Evolutionary conservation across 2,113 vertebrate species (phyloP).

Genomic region (Sebastes fasciatus): DNA sequence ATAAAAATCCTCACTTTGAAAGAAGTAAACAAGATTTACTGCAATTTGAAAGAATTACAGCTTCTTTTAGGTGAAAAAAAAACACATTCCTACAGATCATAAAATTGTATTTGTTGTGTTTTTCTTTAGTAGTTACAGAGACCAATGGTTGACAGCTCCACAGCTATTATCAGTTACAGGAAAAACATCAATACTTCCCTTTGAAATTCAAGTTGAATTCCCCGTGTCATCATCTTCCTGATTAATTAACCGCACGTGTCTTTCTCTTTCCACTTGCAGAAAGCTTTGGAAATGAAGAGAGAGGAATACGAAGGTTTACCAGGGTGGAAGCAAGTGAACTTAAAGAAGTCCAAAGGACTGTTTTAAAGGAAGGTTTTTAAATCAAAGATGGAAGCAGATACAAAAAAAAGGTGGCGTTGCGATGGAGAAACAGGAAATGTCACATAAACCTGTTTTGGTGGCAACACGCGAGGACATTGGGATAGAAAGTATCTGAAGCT

Average conservation of each 20-base stretch:
- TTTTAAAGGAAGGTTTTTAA: conserved; percentile 83
- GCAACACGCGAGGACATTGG: neutral
- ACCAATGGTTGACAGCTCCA: neutral
- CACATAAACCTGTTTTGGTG: conserved; percentile 3
- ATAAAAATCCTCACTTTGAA: too few species aligned
- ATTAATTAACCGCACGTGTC: neutral
- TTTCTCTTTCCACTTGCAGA: conserved; percentile 77
- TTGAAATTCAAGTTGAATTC: neutral
- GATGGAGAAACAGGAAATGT: conserved; percentile 21
- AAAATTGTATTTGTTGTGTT: too few species aligned
- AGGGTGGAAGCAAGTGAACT: conserved; percentile 96
- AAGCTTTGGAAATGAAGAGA: conserved; percentile 91
- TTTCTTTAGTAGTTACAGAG: neutral
- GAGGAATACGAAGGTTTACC: conserved; percentile 92
- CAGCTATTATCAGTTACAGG: neutral
- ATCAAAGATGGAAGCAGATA: conserved; percentile 32
- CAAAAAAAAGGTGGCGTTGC: neutral
- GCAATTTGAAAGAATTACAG: too few species aligned
- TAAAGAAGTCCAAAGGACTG: conserved; percentile 97
- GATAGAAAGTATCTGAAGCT: neutral
- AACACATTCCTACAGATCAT: too few species aligned
- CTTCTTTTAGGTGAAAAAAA: too few species aligned
- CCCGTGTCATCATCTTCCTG: neutral
- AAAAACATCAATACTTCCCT: neutral
- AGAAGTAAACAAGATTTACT: too few species aligned